phyloP scores from a whole-genome alignment of 2,888 invertebrate species.

The Himalopsyche anomala region DNA sequence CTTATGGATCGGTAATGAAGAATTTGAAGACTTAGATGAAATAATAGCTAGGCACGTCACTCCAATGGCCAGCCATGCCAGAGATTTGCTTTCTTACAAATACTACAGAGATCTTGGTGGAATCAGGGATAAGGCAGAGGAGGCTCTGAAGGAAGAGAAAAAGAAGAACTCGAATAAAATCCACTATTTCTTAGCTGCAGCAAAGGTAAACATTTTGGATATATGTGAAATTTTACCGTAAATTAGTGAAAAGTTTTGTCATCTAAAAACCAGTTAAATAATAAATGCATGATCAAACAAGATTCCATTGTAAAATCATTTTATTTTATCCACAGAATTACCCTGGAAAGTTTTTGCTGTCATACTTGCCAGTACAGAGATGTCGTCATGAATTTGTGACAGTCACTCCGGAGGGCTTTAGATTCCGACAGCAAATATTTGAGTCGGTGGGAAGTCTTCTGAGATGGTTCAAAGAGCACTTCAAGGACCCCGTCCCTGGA shows the following conservation, averaged over 20 bases:
- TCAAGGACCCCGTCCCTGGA: conserved; percentile 90
- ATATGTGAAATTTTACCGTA: conserved; percentile 47
- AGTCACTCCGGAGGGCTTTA: conserved; percentile 93
- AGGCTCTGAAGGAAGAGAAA: conserved; percentile 91
- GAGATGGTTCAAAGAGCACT: conserved; percentile 99
- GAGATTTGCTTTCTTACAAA: conserved; percentile 94
- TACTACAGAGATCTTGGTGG: conserved; percentile 90
- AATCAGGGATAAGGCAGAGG: conserved; percentile 91
- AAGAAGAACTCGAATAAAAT: conserved; percentile 91
- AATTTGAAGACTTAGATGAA: conserved; percentile 99
- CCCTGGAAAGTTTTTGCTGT: conserved; percentile 95
- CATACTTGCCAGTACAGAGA: conserved; percentile 92
- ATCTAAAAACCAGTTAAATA: too few relatives aligned
- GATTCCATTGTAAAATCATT: background rate
- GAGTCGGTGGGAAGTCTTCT: conserved; percentile 86
- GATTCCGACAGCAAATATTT: conserved; percentile 93
- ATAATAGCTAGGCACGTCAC: conserved; percentile 97
- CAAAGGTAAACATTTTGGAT: conserved; percentile 75
- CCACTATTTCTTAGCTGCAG: conserved; percentile 90
- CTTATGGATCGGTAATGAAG: conserved; percentile 92
- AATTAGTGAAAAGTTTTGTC: background rate
- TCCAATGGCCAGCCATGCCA: conserved; percentile 95
- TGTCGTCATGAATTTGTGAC: conserved; percentile 95
- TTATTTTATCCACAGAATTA: conserved; percentile 74
- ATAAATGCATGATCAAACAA: too few relatives aligned